Percentiles rank a stretch among this genome's conserved stretches.
These are phyloP conservation scores for Planiliza haematocheilus DNA, from an alignment of 2,113 vertebrate species.

Conservation along the genomic window DNA sequence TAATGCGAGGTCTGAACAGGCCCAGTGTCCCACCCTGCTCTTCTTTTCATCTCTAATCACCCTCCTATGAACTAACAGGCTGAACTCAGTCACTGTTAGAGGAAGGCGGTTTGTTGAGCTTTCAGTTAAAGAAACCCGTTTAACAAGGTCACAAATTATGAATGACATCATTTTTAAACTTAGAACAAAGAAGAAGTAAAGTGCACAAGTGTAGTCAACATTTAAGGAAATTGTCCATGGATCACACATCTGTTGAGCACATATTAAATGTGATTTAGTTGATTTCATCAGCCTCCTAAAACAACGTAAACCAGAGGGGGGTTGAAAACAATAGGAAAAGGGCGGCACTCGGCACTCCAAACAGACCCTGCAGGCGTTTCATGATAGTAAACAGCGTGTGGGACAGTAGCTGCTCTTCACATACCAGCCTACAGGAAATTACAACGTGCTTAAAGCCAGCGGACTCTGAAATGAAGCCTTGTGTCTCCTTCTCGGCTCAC, in stretches of 20 bases:
- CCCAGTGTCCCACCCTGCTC: too few relatives aligned
- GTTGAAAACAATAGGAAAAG: neutral
- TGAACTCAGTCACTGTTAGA: too few relatives aligned
- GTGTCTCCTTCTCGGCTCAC: neutral
- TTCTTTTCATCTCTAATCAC: neutral
- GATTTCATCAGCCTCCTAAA: slow-evolving; percentile 1
- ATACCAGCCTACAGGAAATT: slow-evolving; percentile 57
- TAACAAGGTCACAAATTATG: too few relatives aligned
- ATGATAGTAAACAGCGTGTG: slow-evolving; percentile 22
- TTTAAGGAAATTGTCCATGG: too few relatives aligned
- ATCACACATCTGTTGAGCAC: too few relatives aligned
- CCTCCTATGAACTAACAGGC: neutral
- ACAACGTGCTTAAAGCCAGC: slow-evolving; percentile 25
- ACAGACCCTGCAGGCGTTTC: slow-evolving; percentile 6
- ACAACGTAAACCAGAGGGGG: neutral
- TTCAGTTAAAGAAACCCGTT: neutral
- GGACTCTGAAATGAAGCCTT: slow-evolving; percentile 18
- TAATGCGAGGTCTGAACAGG: too few relatives aligned
- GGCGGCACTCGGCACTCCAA: neutral
- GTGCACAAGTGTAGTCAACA: too few relatives aligned
- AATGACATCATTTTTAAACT: too few relatives aligned
- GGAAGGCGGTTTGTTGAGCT: too few relatives aligned
- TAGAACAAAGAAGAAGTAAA: too few relatives aligned
- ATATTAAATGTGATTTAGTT: neutral
- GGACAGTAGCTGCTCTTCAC: neutral